Evolutionary conservation across 2,888 invertebrate species (phyloP).

Genomic region (Plebejus anna): DNA sequence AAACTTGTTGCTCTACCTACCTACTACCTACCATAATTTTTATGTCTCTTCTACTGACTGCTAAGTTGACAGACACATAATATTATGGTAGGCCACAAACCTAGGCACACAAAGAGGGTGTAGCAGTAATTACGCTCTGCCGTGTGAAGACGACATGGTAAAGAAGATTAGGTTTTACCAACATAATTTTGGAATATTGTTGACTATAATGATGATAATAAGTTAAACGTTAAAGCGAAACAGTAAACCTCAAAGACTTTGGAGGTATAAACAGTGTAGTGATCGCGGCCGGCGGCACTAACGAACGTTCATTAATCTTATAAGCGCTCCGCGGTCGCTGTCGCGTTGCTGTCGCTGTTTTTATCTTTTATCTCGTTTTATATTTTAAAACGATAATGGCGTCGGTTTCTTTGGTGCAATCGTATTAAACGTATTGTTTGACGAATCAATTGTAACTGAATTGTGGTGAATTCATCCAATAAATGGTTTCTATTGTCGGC

Average conservation of each 20-base stretch:
- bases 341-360: neutral
- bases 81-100: no score
- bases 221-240: neutral
- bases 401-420: constrained; percentile 21
- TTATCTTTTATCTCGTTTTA: neutral
- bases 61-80: no score
- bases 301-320: constrained; percentile 38
- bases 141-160: no score
- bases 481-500: constrained; percentile 12
- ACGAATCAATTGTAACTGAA: constrained; percentile 22
- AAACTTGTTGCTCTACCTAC: no score
- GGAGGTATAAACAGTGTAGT: constrained; percentile 19
- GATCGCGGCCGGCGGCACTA: constrained; percentile 31
- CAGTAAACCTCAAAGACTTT: neutral
- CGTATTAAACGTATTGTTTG: constrained; percentile 19
- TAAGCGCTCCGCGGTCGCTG: constrained; percentile 35
- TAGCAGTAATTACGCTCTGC: no score
- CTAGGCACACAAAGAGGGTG: no score
- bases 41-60: no score
- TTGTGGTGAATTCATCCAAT: constrained; percentile 19
- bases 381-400: constrained; percentile 6
- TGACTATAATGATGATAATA: neutral
- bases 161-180: no score
- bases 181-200: neutral
- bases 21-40: no score